A percentile compares a stretch with the other conserved stretches of the same genome.
Evolutionary conservation across 2,113 vertebrate species (phyloP).

Genomic region (Atherinomorus stipes): DNA sequence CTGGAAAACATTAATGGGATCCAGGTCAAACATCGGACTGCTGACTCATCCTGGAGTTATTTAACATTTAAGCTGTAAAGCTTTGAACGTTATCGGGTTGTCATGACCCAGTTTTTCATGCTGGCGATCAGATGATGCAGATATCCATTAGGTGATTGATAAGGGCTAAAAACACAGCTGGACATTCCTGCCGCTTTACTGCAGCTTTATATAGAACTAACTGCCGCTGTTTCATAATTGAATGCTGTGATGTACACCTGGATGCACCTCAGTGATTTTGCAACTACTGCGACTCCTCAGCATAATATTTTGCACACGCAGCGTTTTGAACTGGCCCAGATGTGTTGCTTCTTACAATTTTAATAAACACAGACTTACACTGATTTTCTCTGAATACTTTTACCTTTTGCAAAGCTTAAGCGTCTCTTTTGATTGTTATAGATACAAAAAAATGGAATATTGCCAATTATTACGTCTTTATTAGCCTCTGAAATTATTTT

Average conservation of each 20-base stretch:
- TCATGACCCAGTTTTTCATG: too few relatives aligned
- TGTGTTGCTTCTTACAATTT: slow-evolving; percentile 15
- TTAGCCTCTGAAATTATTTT: not conserved
- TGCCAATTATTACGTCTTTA: not conserved
- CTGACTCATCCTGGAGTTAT: not conserved
- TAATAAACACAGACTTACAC: not conserved
- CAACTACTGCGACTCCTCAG: slow-evolving; percentile 9
- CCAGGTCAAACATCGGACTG: not conserved
- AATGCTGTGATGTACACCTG: slow-evolving; percentile 23
- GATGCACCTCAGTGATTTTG: slow-evolving; percentile 29
- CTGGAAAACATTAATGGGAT: not conserved
- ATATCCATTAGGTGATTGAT: not conserved
- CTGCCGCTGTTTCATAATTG: slow-evolving; percentile 41
- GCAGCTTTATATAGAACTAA: slow-evolving; percentile 8
- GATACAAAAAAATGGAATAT: not conserved
- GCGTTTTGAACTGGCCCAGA: slow-evolving; percentile 14
- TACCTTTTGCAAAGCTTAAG: not conserved
- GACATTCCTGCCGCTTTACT: not conserved
- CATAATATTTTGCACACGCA: slow-evolving; percentile 13
- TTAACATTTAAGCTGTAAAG: not conserved
- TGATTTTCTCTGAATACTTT: not conserved
- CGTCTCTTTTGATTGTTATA: not conserved
- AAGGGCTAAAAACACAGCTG: not conserved
- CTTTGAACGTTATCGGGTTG: too few relatives aligned
- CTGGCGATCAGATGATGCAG: too few relatives aligned